Base-by-base conservation (phyloP, 2,888 invertebrate species). In the Agrenia bidenticulata region DNA sequence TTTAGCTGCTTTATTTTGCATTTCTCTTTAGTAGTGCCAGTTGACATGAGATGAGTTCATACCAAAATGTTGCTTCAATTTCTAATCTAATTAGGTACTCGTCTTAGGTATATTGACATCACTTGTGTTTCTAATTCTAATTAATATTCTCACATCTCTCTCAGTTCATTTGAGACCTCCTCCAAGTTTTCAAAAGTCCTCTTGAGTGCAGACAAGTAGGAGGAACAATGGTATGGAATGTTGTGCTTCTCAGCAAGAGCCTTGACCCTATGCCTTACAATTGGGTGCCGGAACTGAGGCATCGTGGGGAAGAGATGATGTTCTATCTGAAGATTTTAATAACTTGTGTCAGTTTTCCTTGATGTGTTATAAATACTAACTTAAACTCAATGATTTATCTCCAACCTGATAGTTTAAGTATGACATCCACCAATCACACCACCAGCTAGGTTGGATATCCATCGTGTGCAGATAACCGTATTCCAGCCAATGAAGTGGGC, bases 291-390 rank as follows among this genome's bases (percentile, higher is more conserved):
- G 64, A 70, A 76, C 32, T 76, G 74, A 4, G 76, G 76, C 76
- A 76, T 76, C 0, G 76, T 76, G n/a, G 76, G 76, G 41, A 69
- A 72, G 4, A 69, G 23, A 24, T 72, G 72, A 26, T 72, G 72
- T 23, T 72, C 69, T 56, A 76, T 73, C 41, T 74, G 39, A n/a
- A n/a, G n/a, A n/a, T n/a, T n/a, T n/a, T n/a, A n/a, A n/a, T n/a
- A n/a, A n/a, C n/a, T n/a, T n/a, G n/a, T n/a, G n/a, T n/a, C n/a
- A n/a, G n/a, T n/a, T n/a, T n/a, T n/a, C n/a, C n/a, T n/a, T n/a
- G n/a, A n/a, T n/a, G n/a, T n/a, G n/a, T n/a, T n/a, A n/a, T n/a
- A n/a, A n/a, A n/a, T n/a, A n/a, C n/a, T n/a, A n/a, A n/a, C n/a
- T n/a, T n/a, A n/a, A n/a, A n/a, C n/a, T n/a, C n/a, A n/a, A n/a